Percentiles rank a stretch among this genome's conserved stretches.
Evolutionary conservation across 1,140 invertebrate species (phyloP).

Genomic region (Ganaspis sp.): DNA sequence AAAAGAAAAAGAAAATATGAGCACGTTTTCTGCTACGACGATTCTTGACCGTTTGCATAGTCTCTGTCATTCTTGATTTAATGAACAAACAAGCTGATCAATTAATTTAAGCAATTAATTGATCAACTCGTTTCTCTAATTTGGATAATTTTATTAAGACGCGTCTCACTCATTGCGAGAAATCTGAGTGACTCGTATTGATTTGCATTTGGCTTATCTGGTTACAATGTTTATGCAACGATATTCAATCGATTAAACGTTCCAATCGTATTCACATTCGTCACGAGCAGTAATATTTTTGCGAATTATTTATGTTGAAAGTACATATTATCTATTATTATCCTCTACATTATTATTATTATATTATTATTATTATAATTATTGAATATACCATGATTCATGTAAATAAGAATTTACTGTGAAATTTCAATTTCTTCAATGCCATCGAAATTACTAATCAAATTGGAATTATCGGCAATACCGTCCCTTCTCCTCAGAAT

Average conservation of each 20-base stretch:
- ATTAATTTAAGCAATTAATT: not conserved
- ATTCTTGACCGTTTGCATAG: constrained; percentile 13
- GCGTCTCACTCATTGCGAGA: not conserved
- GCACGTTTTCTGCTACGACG: not conserved
- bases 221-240: constrained; percentile 18
- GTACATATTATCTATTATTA: constrained; percentile 60
- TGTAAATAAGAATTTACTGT: constrained; percentile 55
- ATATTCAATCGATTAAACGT: constrained; percentile 9
- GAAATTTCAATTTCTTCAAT: constrained; percentile 44
- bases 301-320: constrained; percentile 62
- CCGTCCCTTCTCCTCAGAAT: not conserved
- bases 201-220: constrained; percentile 13
- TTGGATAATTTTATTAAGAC: not conserved
- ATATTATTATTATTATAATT: constrained; percentile 53
- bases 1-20: not conserved
- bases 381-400: constrained; percentile 59
- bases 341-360: constrained; percentile 53
- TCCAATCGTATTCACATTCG: constrained; percentile 5
- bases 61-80: constrained; percentile 3
- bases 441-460: not conserved
- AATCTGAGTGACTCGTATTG: not conserved
- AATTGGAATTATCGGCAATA: not conserved
- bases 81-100: not conserved
- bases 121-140: not conserved
- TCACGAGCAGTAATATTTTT: constrained; percentile 42